phyloP scores from a whole-genome alignment of 2,888 invertebrate species.

The Cybosia mesomella region DNA sequence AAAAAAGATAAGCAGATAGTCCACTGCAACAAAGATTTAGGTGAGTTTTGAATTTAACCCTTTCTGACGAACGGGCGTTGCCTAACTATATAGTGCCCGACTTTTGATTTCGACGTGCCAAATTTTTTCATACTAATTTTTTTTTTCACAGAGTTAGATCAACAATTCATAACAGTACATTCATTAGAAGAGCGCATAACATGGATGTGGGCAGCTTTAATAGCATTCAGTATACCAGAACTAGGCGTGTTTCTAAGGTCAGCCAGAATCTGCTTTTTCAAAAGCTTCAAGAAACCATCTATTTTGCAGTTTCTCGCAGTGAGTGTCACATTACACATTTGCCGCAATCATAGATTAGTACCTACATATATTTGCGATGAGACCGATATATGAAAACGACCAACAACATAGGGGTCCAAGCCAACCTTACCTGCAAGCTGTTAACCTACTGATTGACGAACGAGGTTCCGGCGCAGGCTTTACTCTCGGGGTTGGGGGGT shows the following conservation, averaged over 20 bases:
- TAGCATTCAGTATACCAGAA: constrained; percentile 93
- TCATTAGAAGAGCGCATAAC: constrained; percentile 89
- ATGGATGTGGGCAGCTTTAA: constrained; percentile 94
- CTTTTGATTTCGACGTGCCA: too few species aligned
- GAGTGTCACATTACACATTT: constrained; percentile 45
- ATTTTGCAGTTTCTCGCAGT: constrained; percentile 86
- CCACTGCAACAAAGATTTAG: constrained; percentile 87
- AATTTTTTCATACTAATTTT: neutral
- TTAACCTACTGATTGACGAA: too few species aligned
- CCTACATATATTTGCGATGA: too few species aligned
- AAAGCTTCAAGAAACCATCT: constrained; percentile 88
- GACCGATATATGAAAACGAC: too few species aligned
- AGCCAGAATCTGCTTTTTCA: constrained; percentile 91
- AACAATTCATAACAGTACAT: constrained; percentile 88
- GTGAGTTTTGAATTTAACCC: constrained; percentile 55
- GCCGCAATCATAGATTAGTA: neutral
- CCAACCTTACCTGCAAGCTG: too few species aligned
- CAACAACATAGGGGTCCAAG: neutral
- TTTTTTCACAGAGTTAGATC: constrained; percentile 85
- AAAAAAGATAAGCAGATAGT: constrained; percentile 82
- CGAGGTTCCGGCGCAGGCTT: too few species aligned
- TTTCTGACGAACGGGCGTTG: neutral
- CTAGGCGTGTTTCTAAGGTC: constrained; percentile 90
- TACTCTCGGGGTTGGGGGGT: too few species aligned
- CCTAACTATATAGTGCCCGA: too few species aligned